Evolutionary conservation across 2,888 invertebrate species (phyloP), one percentile per base, ranked within the genome.

Genomic region (Athrips mouffetella): DNA sequence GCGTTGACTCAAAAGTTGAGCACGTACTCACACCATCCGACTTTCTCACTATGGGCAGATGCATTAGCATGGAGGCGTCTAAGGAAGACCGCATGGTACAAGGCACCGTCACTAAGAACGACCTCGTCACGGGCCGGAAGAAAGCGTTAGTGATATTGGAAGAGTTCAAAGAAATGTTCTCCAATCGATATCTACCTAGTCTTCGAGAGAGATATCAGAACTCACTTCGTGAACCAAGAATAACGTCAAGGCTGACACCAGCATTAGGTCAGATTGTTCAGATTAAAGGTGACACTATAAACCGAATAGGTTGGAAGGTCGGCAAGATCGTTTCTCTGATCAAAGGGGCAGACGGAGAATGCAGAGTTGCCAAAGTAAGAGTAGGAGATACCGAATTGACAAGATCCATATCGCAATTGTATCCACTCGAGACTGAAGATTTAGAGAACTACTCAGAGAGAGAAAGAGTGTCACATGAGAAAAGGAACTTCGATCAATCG

Each of bases 121-220:
- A 20, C 2, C 30, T 49, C 0, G 21, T 49, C 11, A 8, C 29
- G 10, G 20, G 49, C 15, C 45, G 49, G 49, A 44, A 21, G 11
- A 30, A 25, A 21, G 49, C 40, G 1, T 40, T 20, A 2, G 40
- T 6, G n/a, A 23, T 49, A 8, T 18, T 49, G 15, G 4, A 49
- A n/a, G 49, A 49, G 13, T 49, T 31, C 31, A 45, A 45, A 18
- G 4, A 6, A 3, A 49, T 49, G 45, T 48, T 48, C 16, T 20
- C 29, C n/a, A n/a, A n/a, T n/a, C n/a, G n/a, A n/a, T n/a, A n/a
- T n/a, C n/a, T n/a, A n/a, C n/a, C n/a, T n/a, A n/a, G 16, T 35
- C 10, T 16, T 4, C 13, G 35, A 16, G 16, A 35, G 16, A 3
- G 15, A 35, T 35, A 35, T 16, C 15, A 6, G 15, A 35, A 3